Base-by-base conservation (phyloP, 2,113 vertebrate species). In the Cephalopterus ornatus region DNA sequence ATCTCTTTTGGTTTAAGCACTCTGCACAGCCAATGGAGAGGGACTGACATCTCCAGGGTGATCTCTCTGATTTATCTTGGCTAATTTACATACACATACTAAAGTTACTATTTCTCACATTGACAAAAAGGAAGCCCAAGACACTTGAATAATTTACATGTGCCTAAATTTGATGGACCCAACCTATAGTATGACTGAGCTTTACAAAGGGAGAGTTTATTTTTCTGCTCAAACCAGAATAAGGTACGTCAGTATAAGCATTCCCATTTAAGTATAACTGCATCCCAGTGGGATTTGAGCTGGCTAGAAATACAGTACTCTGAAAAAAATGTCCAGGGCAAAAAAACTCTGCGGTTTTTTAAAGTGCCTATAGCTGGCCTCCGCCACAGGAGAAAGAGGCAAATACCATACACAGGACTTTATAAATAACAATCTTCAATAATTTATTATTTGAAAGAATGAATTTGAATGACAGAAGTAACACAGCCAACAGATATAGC, bases 391-490 rank as follows among this genome's bases (percentile, higher is more conserved):
- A 91, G 53, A 72, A 84, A 58, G 32, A 90, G 46, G 79, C 44
- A 94, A 85, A 91, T 70, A 85, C 44, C 33, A 85, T 50, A 63
- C 10, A 14, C 19, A 41, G 26, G 11, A 62, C 24, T 59, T 81
- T 88, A 26, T 61, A 91, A 96, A 88, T 50, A 62, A 41, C 33
- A 17, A 23, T 70, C 70, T 41, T 85, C 65, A 81, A 76, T 68
- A 81, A 91, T 88, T 85, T 94, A 85, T 88, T 68, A 85, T 65
- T 37, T 85, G 86, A 85, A 85, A 87, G 92, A 89, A 94, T 81
- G 24, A 68, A 92, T 85, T 63, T 65, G n/a, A 32, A 55, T 55
- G 33, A 59, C 49, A 65, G 42, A 58, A 82, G n/a, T 70, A 74
- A 70, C 23, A 65, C 63, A 88, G 44, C 27, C 50, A 63, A 81